Evolutionary conservation across 2,888 invertebrate species (phyloP).

Genomic region (Archips crataeganus): DNA sequence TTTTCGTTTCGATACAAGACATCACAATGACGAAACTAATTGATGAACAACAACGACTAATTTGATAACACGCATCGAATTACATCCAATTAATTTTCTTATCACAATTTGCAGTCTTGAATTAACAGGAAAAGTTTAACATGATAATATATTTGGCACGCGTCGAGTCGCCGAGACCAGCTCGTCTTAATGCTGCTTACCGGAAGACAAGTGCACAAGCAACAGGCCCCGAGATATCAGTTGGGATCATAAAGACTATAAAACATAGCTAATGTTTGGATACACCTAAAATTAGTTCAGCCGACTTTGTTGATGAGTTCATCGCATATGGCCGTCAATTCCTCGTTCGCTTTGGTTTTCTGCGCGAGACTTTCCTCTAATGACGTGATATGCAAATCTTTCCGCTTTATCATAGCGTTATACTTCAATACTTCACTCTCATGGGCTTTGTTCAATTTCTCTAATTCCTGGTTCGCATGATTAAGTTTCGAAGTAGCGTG

Average conservation of each 20-base stretch:
- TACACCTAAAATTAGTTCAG: slow-evolving; percentile 60
- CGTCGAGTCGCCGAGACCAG: slow-evolving; percentile 53
- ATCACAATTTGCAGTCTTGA: slow-evolving; percentile 78
- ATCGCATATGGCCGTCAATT: slow-evolving; percentile 96
- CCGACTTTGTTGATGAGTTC: slow-evolving; percentile 91
- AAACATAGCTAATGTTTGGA: slow-evolving; percentile 57
- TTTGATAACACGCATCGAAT: slow-evolving; percentile 22
- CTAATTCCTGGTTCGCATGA: slow-evolving; percentile 91
- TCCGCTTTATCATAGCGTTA: slow-evolving; percentile 94
- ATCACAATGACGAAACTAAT: slow-evolving; percentile 29
- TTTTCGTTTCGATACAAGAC: slow-evolving; percentile 40
- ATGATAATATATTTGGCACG: slow-evolving; percentile 69
- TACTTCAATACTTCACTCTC: slow-evolving; percentile 93
- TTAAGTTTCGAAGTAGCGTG: slow-evolving; percentile 95
- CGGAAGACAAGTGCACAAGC: slow-evolving; percentile 72
- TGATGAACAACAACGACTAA: slow-evolving; percentile 18
- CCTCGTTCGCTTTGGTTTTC: slow-evolving; percentile 95
- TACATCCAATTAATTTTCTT: slow-evolving; percentile 48
- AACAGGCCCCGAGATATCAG: slow-evolving; percentile 57
- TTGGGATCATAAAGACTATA: slow-evolving; percentile 58
- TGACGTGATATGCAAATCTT: slow-evolving; percentile 93
- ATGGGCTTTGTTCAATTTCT: slow-evolving; percentile 89
- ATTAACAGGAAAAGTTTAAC: slow-evolving; percentile 53
- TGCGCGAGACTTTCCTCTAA: slow-evolving; percentile 93
- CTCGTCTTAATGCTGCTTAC: slow-evolving; percentile 71